Percentiles rank a stretch among this genome's conserved stretches.
Conservation (phyloP, 2,113 vertebrate genomes). For the Erinaceus europaeus region DNA sequence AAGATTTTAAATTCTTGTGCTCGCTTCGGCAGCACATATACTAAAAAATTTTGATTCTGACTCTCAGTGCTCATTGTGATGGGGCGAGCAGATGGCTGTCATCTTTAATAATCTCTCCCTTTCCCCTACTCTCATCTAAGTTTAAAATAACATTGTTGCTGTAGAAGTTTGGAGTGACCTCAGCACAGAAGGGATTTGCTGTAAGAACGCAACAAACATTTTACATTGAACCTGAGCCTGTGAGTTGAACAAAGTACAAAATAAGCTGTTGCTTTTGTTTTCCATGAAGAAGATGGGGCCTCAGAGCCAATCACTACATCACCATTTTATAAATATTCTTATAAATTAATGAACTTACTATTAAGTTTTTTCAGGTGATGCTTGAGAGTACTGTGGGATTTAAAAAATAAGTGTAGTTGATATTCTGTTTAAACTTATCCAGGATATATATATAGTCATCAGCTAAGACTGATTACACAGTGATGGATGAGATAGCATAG, state of each 20-base stretch:
- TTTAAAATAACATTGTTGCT: slow-evolving; percentile 18
- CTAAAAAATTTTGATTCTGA: no score
- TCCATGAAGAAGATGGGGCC: neutral
- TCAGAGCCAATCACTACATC: neutral
- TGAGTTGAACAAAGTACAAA: neutral
- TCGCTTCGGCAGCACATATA: no score
- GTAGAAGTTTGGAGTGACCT: neutral
- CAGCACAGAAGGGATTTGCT: neutral
- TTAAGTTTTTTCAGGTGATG: neutral
- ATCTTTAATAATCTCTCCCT: slow-evolving; percentile 3
- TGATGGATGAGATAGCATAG: no score
- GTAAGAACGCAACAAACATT: neutral
- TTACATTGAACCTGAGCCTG: neutral
- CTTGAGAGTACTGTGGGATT: neutral
- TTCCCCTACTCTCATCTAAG: neutral
- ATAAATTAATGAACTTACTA: neutral
- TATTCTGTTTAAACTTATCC: neutral
- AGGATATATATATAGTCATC: neutral
- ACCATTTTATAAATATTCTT: neutral
- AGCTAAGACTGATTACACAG: slow-evolving; percentile 5
- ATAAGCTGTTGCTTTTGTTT: neutral
- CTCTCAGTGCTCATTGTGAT: neutral
- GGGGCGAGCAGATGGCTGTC: slow-evolving; percentile 20
- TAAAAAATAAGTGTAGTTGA: slow-evolving; percentile 1
- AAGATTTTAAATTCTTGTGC: neutral